Percentiles rank a stretch among this genome's conserved stretches.
Conservation (phyloP, 2,113 vertebrate genomes). For the Psilopogon haemacephalus region DNA sequence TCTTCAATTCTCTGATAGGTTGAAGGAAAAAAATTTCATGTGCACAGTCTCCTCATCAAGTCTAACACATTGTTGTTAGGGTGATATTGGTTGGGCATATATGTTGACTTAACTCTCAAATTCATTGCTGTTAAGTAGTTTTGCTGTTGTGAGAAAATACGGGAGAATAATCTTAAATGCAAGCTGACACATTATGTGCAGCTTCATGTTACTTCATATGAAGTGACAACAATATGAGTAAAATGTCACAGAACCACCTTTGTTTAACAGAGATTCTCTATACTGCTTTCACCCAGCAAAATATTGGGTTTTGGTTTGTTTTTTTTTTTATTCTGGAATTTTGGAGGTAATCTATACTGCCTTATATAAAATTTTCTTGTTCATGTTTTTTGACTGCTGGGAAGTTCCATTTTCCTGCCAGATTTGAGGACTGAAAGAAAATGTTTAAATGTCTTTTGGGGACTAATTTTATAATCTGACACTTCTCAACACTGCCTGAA, state of each 20-base stretch:
- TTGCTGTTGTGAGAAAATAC: neutral
- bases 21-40: neutral
- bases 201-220: neutral
- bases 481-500: neutral
- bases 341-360: neutral
- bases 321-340: neutral
- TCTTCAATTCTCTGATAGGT: neutral
- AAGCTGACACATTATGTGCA: neutral
- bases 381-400: neutral
- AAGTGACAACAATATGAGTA: neutral
- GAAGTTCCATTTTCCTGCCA: neutral
- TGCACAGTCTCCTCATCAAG: neutral
- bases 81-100: neutral
- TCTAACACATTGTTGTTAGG: neutral
- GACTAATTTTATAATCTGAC: neutral
- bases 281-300: neutral
- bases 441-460: neutral
- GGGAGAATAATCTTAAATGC: neutral
- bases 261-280: neutral
- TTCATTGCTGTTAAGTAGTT: neutral
- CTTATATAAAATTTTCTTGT: neutral
- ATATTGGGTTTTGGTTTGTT: neutral
- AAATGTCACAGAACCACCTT: neutral
- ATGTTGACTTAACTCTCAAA: neutral
- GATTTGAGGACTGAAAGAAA: neutral